phyloP scores from a whole-genome alignment of 2,113 vertebrate species.

The Sylvia atricapilla region DNA sequence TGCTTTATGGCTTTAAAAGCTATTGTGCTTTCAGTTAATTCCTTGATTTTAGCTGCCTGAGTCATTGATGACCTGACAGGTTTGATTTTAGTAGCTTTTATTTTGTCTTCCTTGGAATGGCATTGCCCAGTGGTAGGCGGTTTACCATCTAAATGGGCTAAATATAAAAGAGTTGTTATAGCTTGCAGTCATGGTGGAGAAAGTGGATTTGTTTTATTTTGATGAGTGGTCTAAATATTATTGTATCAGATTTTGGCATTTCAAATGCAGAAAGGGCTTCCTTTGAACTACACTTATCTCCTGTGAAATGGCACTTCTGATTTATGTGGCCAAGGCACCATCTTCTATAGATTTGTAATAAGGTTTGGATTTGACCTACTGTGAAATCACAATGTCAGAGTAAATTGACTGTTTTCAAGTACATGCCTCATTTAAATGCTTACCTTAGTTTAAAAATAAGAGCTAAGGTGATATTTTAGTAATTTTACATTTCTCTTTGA shows the following conservation, averaged over 20 bases:
- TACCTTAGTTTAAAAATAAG: neutral
- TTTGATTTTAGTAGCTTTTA: neutral
- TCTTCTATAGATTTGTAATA: neutral
- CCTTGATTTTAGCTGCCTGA: neutral
- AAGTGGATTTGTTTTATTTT: neutral
- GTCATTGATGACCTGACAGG: neutral
- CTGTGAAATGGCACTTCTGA: neutral
- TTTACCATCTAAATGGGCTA: neutral
- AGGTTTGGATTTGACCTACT: neutral
- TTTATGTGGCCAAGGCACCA: neutral
- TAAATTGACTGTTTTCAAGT: neutral
- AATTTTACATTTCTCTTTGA: neutral
- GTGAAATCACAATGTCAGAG: neutral
- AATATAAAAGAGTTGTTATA: neutral
- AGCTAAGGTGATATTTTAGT: neutral
- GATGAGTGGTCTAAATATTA: neutral
- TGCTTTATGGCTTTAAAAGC: neutral
- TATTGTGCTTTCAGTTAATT: neutral
- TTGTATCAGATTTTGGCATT: neutral
- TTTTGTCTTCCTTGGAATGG: neutral
- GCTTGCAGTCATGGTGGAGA: neutral
- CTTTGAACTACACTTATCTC: slow-evolving; percentile 2
- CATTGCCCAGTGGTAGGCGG: neutral
- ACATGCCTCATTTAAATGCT: neutral
- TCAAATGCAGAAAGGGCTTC: neutral